phyloP scores from a whole-genome alignment of 2,797 vertebrate species.

The Syndactyla subalaris region DNA sequence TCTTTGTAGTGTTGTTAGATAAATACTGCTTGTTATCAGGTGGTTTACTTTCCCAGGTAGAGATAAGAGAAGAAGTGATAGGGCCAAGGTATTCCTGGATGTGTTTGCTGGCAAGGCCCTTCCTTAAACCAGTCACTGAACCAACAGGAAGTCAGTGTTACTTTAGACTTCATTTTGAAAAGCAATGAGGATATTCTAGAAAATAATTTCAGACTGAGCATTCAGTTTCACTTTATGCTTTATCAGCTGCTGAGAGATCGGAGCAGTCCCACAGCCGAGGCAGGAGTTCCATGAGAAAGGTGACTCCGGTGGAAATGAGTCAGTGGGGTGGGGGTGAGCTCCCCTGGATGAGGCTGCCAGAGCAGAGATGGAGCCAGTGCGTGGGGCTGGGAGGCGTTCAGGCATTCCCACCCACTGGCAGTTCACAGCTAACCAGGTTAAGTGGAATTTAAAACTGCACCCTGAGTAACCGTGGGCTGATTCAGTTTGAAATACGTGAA shows the following conservation, averaged over 20 bases:
- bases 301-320: neutral
- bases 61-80: constrained; percentile 36
- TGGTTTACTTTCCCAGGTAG: constrained; percentile 40
- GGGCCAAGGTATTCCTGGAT: constrained; percentile 10
- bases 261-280: neutral
- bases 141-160: neutral
- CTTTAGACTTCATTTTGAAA: neutral
- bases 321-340: accelerated
- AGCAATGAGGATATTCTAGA: neutral
- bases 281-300: neutral
- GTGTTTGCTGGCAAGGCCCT: constrained; percentile 16
- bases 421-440: neutral
- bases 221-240: constrained; percentile 8
- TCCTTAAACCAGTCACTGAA: neutral
- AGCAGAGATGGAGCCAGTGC: neutral
- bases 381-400: accelerated
- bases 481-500: neutral
- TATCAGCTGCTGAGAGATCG: neutral
- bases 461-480: neutral
- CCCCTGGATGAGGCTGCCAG: neutral
- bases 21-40: constrained; percentile 37
- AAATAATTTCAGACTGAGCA: neutral
- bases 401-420: neutral
- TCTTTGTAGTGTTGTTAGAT: constrained; percentile 42
- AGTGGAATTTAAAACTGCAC: neutral